A percentile compares a stretch with the other conserved stretches of the same genome.
These are phyloP conservation scores for Cryptocheilus praepositus DNA, from an alignment of 2,888 invertebrate genomes.

Conservation along the genomic window DNA sequence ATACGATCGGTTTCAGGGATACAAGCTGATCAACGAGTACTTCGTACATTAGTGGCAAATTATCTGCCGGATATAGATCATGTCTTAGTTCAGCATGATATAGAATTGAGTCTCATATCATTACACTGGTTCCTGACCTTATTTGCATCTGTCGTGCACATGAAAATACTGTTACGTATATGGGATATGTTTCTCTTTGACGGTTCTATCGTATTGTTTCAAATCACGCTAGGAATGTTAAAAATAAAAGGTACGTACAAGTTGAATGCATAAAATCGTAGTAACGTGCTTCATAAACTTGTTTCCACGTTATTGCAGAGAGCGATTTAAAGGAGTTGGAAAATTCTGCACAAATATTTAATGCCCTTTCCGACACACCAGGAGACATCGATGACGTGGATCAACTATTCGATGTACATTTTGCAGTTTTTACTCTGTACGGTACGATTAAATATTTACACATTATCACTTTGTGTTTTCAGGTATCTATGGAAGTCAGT, in stretches of 20 bases:
- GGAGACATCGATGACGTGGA: conserved; percentile 95
- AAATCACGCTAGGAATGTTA: conserved; percentile 95
- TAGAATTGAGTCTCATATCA: conserved; percentile 95
- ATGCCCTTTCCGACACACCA: conserved; percentile 96
- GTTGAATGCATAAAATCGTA: background rate
- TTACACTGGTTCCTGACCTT: conserved; percentile 98
- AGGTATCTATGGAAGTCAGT: conserved; percentile 85
- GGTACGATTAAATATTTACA: background rate
- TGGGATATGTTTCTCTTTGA: conserved; percentile 99
- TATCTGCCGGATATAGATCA: conserved; percentile 93
- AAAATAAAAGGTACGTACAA: conserved; percentile 80
- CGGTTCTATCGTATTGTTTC: conserved; percentile 95
- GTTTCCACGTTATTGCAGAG: conserved; percentile 75
- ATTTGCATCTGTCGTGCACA: conserved; percentile 97
- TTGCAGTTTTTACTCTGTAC: conserved; percentile 3
- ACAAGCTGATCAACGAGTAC: conserved; percentile 97
- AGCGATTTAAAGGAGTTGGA: conserved; percentile 88
- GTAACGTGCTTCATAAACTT: background rate
- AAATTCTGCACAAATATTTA: conserved; percentile 98
- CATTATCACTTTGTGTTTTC: conserved; percentile 31
- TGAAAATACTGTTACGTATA: conserved; percentile 92
- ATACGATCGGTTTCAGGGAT: conserved; percentile 78
- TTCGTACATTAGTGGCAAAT: conserved; percentile 91
- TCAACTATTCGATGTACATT: conserved; percentile 84
- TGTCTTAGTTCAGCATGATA: conserved; percentile 94